Base-by-base conservation (phyloP, 2,888 invertebrate genomes). In the Drosophila prostipennis region DNA sequence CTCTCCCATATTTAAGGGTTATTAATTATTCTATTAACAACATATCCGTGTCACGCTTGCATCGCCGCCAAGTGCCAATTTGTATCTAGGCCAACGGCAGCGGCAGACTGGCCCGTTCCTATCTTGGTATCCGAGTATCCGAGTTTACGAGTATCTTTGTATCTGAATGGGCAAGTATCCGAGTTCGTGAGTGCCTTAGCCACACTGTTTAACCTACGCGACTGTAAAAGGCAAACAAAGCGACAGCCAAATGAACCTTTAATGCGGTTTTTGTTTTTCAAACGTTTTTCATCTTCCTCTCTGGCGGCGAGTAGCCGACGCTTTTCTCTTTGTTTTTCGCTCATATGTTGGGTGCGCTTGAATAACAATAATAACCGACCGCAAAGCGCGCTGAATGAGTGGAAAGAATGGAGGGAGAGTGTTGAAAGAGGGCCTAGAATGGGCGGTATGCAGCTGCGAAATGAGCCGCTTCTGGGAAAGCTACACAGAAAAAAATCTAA, bases 221-320 rank as follows among this genome's bases (percentile, higher is more conserved):
- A 77, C 64, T 60, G 74, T 60, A 58, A 69, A 76, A 84, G 73
- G 68, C 78, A 80, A 87, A 78, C 88, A 84, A 83, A 88, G 77
- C 77, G 81, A 77, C 87, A 78, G 67, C 74, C 75, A 88, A 88
- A 80, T 88, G 77, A 88, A 89, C 89, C 85, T 77, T 87, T 78
- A 84, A 84, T 84, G 89, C 71, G 87, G 74, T 78, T 87, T 70
- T 76, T 76, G 55, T 73, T 70, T 48, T 65, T 76, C 55, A 59
- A 76, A 65, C 58, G n/a, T 72, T 70, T 73, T 64, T 72, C 53
- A 39, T 63, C 58, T 58, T 53, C 59, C 69, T 68, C 43, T 32
- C 61, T 57, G 51, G 48, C 67, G 51, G 48, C 67, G 43, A 51
- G 19, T 51, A 52, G 19, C 11, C 19, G 49, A 29, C 40, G 51